phyloP scores from a whole-genome alignment of 2,888 invertebrate species.

The Lumbricus terrestris region DNA sequence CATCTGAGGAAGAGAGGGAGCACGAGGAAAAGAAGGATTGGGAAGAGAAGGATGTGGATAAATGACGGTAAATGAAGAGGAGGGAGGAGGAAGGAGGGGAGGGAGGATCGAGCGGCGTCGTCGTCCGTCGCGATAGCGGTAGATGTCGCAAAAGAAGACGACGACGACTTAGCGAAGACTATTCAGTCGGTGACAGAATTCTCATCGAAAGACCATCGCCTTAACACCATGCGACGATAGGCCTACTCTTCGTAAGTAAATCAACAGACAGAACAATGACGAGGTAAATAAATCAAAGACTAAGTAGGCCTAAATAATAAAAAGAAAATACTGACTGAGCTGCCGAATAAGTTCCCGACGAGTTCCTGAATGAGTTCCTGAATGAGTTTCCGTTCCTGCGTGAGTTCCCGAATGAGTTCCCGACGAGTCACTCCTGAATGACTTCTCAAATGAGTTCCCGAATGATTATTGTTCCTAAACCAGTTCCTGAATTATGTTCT shows the following conservation, averaged over 20 bases:
- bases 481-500: too few relatives aligned
- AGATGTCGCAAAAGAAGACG: neutral
- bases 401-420: too few relatives aligned
- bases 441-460: too few relatives aligned
- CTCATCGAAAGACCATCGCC: neutral
- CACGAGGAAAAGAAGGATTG: neutral
- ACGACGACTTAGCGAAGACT: too few relatives aligned
- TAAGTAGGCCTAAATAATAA: too few relatives aligned
- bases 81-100: neutral
- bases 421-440: too few relatives aligned
- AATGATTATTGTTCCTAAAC: too few relatives aligned
- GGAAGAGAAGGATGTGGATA: slow-evolving; percentile 15
- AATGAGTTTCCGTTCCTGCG: too few relatives aligned
- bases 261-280: neutral
- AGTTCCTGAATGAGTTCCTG: too few relatives aligned
- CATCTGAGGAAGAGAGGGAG: neutral
- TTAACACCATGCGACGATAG: neutral
- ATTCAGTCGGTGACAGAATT: neutral
- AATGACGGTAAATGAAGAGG: neutral
- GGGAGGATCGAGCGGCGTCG: neutral
- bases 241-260: neutral
- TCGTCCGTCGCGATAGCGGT: too few relatives aligned
- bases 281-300: neutral
- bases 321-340: too few relatives aligned
- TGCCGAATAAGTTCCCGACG: too few relatives aligned